Evolutionary conservation across 2,113 vertebrate species (phyloP).

Genomic region (Bostrychus sinensis): DNA sequence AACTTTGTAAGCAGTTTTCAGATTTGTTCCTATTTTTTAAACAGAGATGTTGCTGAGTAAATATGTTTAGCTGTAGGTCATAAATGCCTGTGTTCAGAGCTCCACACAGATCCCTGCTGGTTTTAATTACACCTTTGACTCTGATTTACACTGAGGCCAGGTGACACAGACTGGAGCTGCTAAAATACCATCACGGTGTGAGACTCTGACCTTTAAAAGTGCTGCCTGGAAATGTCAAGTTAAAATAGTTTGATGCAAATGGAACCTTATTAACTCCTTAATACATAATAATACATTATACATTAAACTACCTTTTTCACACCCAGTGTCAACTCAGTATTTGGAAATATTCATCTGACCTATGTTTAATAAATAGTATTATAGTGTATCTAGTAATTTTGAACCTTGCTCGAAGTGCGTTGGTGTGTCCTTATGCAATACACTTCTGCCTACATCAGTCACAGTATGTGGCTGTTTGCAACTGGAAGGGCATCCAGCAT

Average conservation of each 20-base stretch:
- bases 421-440: no score
- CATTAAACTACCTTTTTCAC: neutral
- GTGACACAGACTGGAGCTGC: neutral
- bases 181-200: conserved; percentile 6
- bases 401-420: no score
- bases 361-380: no score
- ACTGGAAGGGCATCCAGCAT: no score
- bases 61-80: neutral
- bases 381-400: no score
- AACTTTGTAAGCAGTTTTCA: neutral
- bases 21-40: neutral
- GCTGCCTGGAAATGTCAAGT: neutral
- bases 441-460: no score
- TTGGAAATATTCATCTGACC: no score
- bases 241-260: neutral
- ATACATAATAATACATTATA: neutral
- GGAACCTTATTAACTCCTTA: neutral
- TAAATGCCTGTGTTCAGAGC: neutral
- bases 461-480: no score
- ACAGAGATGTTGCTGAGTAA: neutral
- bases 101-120: conserved; percentile 30
- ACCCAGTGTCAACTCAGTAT: no score
- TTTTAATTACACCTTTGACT: conserved; percentile 41
- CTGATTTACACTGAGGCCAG: conserved; percentile 35
- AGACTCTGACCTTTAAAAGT: conserved; percentile 37